Evolutionary conservation across 2,888 invertebrate genomes (phyloP).

Genomic region (Fabriciana adippe): DNA sequence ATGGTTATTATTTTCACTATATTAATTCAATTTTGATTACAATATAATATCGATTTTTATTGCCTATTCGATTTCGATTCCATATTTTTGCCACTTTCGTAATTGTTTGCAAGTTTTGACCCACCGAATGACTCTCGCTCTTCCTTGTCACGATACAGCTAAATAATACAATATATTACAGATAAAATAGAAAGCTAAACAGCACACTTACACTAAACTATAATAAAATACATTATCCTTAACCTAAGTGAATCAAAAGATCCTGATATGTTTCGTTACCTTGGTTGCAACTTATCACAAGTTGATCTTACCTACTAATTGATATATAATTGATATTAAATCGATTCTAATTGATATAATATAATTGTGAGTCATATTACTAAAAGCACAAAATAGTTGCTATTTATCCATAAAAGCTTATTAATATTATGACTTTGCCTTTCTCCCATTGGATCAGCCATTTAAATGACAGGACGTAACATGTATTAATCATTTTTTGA

Average conservation of each 20-base stretch:
- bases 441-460: neutral
- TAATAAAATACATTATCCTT: conserved; percentile 54
- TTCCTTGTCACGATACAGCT: conserved; percentile 42
- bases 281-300: conserved; percentile 86
- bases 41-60: no score
- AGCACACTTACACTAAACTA: conserved; percentile 58
- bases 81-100: no score
- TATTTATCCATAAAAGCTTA: conserved; percentile 9
- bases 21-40: no score
- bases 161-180: conserved; percentile 38
- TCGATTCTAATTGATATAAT: conserved; percentile 50
- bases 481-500: neutral
- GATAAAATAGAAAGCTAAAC: conserved; percentile 39
- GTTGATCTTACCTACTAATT: conserved; percentile 75
- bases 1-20: no score
- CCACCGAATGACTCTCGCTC: conserved; percentile 48
- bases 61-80: no score
- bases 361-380: conserved; percentile 62
- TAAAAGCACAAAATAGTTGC: conserved; percentile 55
- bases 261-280: conserved; percentile 88
- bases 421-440: neutral
- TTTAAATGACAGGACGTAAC: neutral
- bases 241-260: conserved; percentile 84
- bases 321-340: conserved; percentile 71
- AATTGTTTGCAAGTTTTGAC: conserved; percentile 16